These are phyloP conservation scores for Lepetodrilus schrolli DNA, from an alignment of 2,888 invertebrate genomes.

Conservation along the genomic window DNA sequence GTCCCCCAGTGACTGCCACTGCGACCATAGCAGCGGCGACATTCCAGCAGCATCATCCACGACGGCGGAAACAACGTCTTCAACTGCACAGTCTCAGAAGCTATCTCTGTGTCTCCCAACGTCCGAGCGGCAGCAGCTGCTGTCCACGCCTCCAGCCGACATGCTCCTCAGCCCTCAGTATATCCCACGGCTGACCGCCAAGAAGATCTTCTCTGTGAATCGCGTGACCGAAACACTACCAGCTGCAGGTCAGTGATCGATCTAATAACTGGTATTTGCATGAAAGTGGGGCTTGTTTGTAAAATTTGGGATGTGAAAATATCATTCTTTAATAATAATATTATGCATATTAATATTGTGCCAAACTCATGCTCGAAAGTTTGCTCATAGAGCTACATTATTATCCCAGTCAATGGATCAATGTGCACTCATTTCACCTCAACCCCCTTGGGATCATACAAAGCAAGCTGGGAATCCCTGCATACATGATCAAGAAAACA, in stretches of 20 bases:
- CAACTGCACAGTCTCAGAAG: not conserved
- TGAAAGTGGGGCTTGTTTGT: no score
- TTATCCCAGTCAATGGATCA: no score
- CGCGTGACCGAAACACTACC: constrained; percentile 38
- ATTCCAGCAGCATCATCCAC: not conserved
- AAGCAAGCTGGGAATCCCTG: no score
- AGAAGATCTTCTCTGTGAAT: constrained; percentile 68
- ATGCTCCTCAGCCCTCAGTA: constrained; percentile 67
- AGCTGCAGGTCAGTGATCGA: not conserved
- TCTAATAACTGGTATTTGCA: not conserved
- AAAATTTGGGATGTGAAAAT: no score
- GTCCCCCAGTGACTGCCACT: constrained; percentile 32
- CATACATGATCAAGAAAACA: no score
- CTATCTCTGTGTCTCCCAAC: constrained; percentile 20
- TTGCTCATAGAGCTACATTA: no score
- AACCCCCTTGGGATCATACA: no score
- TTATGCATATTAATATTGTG: no score
- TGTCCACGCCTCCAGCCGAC: constrained; percentile 49
- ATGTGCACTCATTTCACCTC: no score
- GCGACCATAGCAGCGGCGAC: not conserved
- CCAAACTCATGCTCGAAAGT: no score
- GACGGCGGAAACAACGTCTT: not conserved
- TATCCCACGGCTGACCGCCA: constrained; percentile 61
- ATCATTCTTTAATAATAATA: no score
- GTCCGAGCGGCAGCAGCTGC: not conserved